Evolutionary conservation across 2,888 invertebrate genomes (phyloP), one percentile per base, ranked within the genome.

Genomic region (Terebella lapidaria): DNA sequence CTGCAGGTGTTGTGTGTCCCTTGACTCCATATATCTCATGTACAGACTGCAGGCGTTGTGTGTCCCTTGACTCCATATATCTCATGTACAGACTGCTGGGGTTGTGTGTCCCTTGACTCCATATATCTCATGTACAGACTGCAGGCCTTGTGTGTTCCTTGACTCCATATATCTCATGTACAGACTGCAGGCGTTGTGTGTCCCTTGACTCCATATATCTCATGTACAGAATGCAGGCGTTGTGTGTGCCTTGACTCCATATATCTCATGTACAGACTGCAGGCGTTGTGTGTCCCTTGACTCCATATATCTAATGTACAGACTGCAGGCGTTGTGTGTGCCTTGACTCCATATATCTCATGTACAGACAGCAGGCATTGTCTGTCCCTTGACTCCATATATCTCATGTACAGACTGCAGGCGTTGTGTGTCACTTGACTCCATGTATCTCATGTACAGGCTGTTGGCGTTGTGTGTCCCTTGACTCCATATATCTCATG

Each of bases 281-380:
- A 42, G 84, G 84, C 27, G 77, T 80, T 4, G 76, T 77, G 18
- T 70, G 83, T 53, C 82, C 83, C 26, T 72, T 84, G 24, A 61
- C 15, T 3, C n/a, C n/a, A n/a, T n/a, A n/a, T n/a, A n/a, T n/a
- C n/a, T n/a, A n/a, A n/a, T 54, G 54, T 15, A 10, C 15, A 81
- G 81, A 83, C 83, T 30, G 79, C 84, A 42, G 84, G 84, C 27
- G 77, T 80, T 4, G 76, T 77, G 18, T 70, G 83, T 53, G 82
- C 83, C 26, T 72, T 84, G 24, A n/a, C n/a, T n/a, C n/a, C n/a
- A n/a, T n/a, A n/a, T n/a, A n/a, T n/a, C n/a, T 62, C 15, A 3
- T 54, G 54, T 15, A 10, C 15, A 81, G 81, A 83, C 83, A 29
- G 79, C 84, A 42, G 84, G 84, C 27, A 77, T 80, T 4, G 76